Percentiles rank a stretch among this genome's conserved stretches.
phyloP scores from a whole-genome alignment of 2,113 vertebrate genomes.

The Mormyrus iriodes region DNA sequence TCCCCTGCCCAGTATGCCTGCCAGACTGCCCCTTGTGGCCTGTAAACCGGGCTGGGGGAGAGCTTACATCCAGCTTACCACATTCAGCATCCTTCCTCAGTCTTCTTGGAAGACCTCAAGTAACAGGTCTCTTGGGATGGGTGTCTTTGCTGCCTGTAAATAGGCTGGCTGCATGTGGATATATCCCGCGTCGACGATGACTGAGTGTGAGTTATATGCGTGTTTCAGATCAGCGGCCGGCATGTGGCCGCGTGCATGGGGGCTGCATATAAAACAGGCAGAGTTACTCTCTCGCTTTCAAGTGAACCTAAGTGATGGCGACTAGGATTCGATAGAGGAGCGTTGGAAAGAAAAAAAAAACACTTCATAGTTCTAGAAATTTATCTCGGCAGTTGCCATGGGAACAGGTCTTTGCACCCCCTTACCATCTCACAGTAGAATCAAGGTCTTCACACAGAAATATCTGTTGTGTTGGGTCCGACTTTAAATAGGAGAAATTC shows the following conservation, averaged over 20 bases:
- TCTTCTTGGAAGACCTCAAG: background rate
- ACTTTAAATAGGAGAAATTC: conserved; percentile 1
- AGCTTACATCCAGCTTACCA: background rate
- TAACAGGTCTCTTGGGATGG: background rate
- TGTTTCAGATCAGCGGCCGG: background rate
- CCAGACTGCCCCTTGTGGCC: background rate
- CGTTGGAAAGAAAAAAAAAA: conserved; percentile 54
- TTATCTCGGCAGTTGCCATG: conserved; percentile 60
- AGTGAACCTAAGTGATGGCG: conserved; percentile 50
- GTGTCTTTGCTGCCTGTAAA: background rate
- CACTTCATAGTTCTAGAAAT: conserved; percentile 59
- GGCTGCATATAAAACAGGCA: conserved; percentile 34
- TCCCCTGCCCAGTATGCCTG: background rate
- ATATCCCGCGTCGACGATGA: background rate
- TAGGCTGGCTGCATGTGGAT: background rate
- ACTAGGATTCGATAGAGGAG: conserved; percentile 40
- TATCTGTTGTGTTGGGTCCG: background rate
- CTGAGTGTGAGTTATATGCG: background rate
- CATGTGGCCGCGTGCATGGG: background rate
- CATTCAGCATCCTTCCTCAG: background rate
- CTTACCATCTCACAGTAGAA: conserved; percentile 14
- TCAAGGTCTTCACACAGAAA: background rate
- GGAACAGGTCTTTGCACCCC: conserved; percentile 44
- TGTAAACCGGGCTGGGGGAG: background rate
- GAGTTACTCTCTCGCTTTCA: conserved; percentile 51